Evolutionary conservation across 1,140 invertebrate species (phyloP).

Genomic region (Drosophila sucinea): DNA sequence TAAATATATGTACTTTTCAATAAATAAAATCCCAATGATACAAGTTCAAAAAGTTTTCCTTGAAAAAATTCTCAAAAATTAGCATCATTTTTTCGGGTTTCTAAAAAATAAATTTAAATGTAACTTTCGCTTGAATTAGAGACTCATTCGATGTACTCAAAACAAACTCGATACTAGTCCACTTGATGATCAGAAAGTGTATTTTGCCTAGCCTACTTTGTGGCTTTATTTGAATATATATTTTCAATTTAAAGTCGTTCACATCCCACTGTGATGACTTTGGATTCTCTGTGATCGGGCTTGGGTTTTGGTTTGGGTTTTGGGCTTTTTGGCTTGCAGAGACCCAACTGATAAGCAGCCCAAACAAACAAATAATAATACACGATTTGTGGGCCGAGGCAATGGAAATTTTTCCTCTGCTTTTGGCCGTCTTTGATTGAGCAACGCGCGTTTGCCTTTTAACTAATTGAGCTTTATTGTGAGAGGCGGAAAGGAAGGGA

Average conservation of each 20-base stretch:
- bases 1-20: too few species aligned
- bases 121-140: too few species aligned
- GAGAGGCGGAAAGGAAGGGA: slow-evolving; percentile 38
- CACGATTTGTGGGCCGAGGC: slow-evolving; percentile 67
- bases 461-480: slow-evolving; percentile 77
- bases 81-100: too few species aligned
- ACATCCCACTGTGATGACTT: slow-evolving; percentile 39
- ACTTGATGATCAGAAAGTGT: background rate
- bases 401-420: slow-evolving; percentile 15
- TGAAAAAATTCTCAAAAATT: too few species aligned
- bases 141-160: too few species aligned
- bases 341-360: slow-evolving; percentile 70
- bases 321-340: slow-evolving; percentile 27
- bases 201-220: slow-evolving; percentile 2
- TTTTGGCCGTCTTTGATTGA: slow-evolving; percentile 62
- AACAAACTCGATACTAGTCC: too few species aligned
- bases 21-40: too few species aligned
- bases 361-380: slow-evolving; percentile 80
- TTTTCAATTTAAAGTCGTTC: background rate
- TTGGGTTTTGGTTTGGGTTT: slow-evolving; percentile 30
- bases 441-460: slow-evolving; percentile 57
- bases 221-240: background rate
- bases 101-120: too few species aligned
- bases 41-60: too few species aligned
- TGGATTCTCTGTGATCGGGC: slow-evolving; percentile 50